Percentiles rank a stretch among this genome's conserved stretches.
These are phyloP conservation scores for Salminus brasiliensis DNA, from an alignment of 2,113 vertebrate genomes.

Conservation along the genomic window DNA sequence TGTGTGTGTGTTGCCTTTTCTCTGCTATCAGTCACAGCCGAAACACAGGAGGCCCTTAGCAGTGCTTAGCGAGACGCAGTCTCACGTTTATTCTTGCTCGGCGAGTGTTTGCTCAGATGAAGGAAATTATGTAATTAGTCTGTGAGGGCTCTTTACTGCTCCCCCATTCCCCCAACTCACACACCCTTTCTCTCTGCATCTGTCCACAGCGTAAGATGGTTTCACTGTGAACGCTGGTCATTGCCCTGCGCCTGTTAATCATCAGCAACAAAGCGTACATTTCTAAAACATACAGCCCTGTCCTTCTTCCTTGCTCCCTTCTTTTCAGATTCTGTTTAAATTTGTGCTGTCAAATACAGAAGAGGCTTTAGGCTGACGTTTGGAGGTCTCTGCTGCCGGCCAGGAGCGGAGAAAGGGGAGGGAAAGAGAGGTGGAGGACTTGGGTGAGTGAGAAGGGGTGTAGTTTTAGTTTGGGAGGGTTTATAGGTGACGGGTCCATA, in stretches of 20 bases:
- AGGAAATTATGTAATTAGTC: constrained; percentile 97
- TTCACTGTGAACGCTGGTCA: constrained; percentile 14
- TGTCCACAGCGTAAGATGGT: constrained; percentile 12
- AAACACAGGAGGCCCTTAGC: constrained; percentile 11
- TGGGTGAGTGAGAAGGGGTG: neutral
- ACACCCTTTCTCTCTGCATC: neutral
- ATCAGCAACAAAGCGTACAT: constrained; percentile 11
- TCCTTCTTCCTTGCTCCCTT: neutral
- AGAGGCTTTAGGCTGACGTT: constrained; percentile 12
- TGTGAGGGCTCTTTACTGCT: constrained; percentile 65
- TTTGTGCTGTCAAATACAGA: constrained; percentile 5
- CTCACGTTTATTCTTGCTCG: constrained; percentile 74
- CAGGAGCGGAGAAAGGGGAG: neutral
- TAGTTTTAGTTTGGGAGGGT: neutral
- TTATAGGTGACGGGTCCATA: constrained; percentile 22
- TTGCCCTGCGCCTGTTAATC: constrained; percentile 5
- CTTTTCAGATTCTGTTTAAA: constrained; percentile 6
- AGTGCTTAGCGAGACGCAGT: neutral
- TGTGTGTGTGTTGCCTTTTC: neutral
- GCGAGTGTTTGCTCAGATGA: constrained; percentile 91
- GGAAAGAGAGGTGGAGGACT: neutral
- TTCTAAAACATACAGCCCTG: neutral
- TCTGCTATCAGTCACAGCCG: constrained; percentile 18
- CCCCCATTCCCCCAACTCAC: neutral
- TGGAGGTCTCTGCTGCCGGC: neutral